Conservation (phyloP, 2,797 vertebrate genomes). For the Rhinella marina region DNA sequence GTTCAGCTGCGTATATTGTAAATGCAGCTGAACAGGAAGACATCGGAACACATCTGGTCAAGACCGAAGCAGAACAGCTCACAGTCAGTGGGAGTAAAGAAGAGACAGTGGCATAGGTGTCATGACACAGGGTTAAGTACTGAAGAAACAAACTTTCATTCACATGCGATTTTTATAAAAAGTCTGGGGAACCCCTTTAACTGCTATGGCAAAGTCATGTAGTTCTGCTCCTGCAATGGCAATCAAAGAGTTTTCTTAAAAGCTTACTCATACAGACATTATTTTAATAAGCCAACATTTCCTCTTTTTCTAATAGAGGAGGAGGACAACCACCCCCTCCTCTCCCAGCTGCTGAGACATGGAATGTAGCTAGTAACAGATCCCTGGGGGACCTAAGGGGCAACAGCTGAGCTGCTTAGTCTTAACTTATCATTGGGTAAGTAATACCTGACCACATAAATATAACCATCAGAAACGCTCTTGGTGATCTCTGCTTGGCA, state of each 20-base stretch:
- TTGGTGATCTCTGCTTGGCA: no score
- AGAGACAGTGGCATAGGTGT: no score
- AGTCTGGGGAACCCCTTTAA: background rate
- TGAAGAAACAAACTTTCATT: no score
- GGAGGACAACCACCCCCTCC: background rate
- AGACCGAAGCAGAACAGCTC: no score
- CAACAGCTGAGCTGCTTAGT: conserved; percentile 19
- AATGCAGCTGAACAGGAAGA: no score
- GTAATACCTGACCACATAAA: background rate
- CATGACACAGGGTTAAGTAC: no score
- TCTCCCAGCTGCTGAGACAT: background rate
- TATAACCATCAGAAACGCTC: background rate
- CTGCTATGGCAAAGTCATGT: background rate
- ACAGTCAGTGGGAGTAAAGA: no score
- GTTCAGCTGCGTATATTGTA: no score
- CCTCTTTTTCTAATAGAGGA: background rate
- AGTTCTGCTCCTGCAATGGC: background rate
- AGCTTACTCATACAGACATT: background rate
- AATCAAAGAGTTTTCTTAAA: background rate
- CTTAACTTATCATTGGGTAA: background rate
- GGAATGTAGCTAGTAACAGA: conserved; percentile 40
- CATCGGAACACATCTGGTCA: no score
- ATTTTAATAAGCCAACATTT: conserved; percentile 47
- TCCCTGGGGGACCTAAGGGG: background rate
- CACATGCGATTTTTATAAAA: no score